Base-by-base conservation (phyloP, 2,888 invertebrate genomes). In the Nowickia ferox region DNA sequence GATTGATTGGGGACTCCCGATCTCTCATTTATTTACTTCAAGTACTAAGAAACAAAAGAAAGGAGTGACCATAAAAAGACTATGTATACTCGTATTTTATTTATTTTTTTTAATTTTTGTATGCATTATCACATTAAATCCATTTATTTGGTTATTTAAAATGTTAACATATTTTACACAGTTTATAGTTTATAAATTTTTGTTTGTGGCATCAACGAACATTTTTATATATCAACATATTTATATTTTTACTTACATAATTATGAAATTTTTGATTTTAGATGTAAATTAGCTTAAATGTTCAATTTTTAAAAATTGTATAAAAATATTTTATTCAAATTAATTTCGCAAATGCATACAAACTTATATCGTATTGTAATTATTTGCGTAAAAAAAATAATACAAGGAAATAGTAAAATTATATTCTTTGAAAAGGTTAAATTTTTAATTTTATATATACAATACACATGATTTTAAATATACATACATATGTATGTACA, bases 121-220 rank as follows among this genome's bases (percentile, higher is more conserved):
- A 30, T 30, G 30, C 30, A 59, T 68, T 75, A 81, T 61, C 75
- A 81, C 61, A 75, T 75, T 38, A 13, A 75, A 38, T 81, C 9
- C 61, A 10, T 74, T 81, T 61, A 61, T 48, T 77, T 11, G n/a
- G 4, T 46, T 17, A 57, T 61, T 61, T 13, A 61, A 51, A 44
- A n/a, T 72, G 10, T 22, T 42, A 40, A 53, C 38, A 65, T 42
- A 51, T 38, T 59, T 74, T 63, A 61, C 51, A 53, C 19, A 59
- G 22, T 40, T 22, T 59, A 22, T 42, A 3, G 8, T 74, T 40
- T 46, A 65, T 55, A 42, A 75, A 19, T 15, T 38, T 9, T 63
- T 42, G 17, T 66, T 68, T 53, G 51, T 53, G 51, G 22, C 48
- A 59, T 30, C 53, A n/a, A 69, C 44, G 15, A 61, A 53, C 1